Percentiles rank a stretch among this genome's conserved stretches.
Conservation (phyloP, 1,140 invertebrate genomes). For the Cyclina sinensis region DNA sequence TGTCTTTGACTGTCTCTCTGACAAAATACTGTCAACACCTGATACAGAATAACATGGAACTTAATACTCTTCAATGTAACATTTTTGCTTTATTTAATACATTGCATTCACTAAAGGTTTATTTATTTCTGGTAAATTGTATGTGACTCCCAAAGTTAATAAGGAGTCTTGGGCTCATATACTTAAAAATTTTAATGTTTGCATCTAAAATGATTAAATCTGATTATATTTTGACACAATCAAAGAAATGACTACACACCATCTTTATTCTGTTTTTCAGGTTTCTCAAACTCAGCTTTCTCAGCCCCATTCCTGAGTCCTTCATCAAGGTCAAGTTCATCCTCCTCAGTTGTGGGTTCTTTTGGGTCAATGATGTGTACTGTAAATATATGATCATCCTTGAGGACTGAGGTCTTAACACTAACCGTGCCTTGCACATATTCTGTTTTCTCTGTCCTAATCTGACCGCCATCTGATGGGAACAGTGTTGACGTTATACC, state of each 20-base stretch:
- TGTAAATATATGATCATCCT: slow-evolving; percentile 85
- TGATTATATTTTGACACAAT: too few relatives aligned
- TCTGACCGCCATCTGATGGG: slow-evolving; percentile 85
- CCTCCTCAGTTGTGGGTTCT: slow-evolving; percentile 68
- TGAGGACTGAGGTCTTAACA: slow-evolving; percentile 82
- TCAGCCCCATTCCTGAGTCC: slow-evolving; percentile 73
- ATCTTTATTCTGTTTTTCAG: slow-evolving; percentile 79
- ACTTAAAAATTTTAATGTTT: too few relatives aligned
- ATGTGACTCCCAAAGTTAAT: too few relatives aligned
- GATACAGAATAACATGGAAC: too few relatives aligned
- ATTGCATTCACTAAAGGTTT: too few relatives aligned
- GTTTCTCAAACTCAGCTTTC: slow-evolving; percentile 83
- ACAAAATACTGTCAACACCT: slow-evolving; percentile 60
- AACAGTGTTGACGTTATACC: slow-evolving; percentile 84
- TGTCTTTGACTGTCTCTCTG: slow-evolving; percentile 57
- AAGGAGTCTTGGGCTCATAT: too few relatives aligned
- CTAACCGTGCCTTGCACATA: slow-evolving; percentile 83
- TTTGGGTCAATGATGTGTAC: slow-evolving; percentile 85
- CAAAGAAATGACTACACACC: not conserved
- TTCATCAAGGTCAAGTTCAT: slow-evolving; percentile 70
- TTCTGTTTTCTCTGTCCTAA: slow-evolving; percentile 83
- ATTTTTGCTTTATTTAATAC: too few relatives aligned
- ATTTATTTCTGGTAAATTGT: too few relatives aligned
- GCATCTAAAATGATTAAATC: too few relatives aligned
- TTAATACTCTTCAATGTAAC: too few relatives aligned